Conservation (phyloP, 2,888 invertebrate species). For the Phaonia tiefii region DNA sequence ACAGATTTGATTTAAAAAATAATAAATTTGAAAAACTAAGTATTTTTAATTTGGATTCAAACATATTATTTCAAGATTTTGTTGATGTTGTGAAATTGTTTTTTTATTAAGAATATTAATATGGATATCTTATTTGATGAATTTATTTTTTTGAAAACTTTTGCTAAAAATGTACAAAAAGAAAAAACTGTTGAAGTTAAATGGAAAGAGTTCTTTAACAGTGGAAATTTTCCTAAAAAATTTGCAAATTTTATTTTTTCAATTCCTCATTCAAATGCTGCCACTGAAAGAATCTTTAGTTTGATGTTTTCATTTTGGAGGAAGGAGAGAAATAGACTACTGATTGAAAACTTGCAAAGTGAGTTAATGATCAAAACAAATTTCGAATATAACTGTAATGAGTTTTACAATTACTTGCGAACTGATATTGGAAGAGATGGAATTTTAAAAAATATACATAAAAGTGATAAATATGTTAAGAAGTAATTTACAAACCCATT, state of each 20-base stretch:
- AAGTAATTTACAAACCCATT: too few species aligned
- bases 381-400: too few species aligned
- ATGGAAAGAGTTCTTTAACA: conserved; percentile 28
- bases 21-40: conserved; percentile 38
- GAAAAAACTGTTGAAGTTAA: conserved; percentile 12
- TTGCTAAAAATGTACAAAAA: conserved; percentile 7
- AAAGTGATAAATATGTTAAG: too few species aligned
- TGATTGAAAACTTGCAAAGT: conserved; percentile 13
- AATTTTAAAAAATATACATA: neutral
- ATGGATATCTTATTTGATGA: conserved; percentile 31
- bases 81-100: neutral
- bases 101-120: conserved; percentile 34
- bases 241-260: conserved; percentile 14
- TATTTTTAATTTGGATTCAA: neutral
- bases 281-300: conserved; percentile 26
- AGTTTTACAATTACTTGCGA: too few species aligned
- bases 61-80: conserved; percentile 17
- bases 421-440: neutral
- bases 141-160: conserved; percentile 19
- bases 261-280: conserved; percentile 30
- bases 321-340: conserved; percentile 20
- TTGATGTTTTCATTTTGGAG: conserved; percentile 30
- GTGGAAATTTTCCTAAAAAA: conserved; percentile 2
- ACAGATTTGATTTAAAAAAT: conserved; percentile 22
- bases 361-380: neutral